phyloP scores from a whole-genome alignment of 1,140 invertebrate genomes.

The Pseudomyrmex dendroicus region DNA sequence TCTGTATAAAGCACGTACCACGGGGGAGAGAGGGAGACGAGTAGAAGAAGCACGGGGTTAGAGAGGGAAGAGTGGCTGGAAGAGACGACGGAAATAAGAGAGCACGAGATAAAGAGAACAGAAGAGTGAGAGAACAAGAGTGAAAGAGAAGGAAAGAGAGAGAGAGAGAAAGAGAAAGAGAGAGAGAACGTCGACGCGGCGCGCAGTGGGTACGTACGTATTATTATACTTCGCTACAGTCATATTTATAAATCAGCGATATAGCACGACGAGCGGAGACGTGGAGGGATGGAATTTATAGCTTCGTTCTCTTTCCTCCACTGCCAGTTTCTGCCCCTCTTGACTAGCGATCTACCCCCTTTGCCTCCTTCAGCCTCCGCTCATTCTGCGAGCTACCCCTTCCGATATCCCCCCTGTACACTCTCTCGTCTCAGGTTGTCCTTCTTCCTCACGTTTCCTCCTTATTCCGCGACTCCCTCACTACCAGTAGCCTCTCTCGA shows the following conservation, averaged over 20 bases:
- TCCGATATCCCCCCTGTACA: slow-evolving; percentile 71
- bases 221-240: slow-evolving; percentile 86
- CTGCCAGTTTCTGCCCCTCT: slow-evolving; percentile 73
- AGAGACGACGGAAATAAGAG: slow-evolving; percentile 28
- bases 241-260: slow-evolving; percentile 87
- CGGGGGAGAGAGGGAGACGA: slow-evolving; percentile 33
- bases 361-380: slow-evolving; percentile 63
- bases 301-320: slow-evolving; percentile 82
- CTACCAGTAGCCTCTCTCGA: slow-evolving; percentile 63
- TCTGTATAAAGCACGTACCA: slow-evolving; percentile 62
- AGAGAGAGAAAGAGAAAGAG: slow-evolving; percentile 31
- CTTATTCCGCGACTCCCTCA: slow-evolving; percentile 70
- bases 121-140: slow-evolving; percentile 46
- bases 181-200: slow-evolving; percentile 61
- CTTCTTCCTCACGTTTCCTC: slow-evolving; percentile 26
- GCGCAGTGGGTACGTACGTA: slow-evolving; percentile 80
- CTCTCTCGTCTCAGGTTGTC: slow-evolving; percentile 67
- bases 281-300: slow-evolving; percentile 85
- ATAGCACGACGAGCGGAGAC: slow-evolving; percentile 83
- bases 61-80: slow-evolving; percentile 32
- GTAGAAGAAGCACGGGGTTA: slow-evolving; percentile 32
- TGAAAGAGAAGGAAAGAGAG: slow-evolving; percentile 24
- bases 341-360: slow-evolving; percentile 62
- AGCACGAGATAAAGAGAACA: slow-evolving; percentile 45
- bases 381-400: slow-evolving; percentile 74